Conservation (phyloP, 2,113 vertebrate genomes). For the Lucifuga dentata region DNA sequence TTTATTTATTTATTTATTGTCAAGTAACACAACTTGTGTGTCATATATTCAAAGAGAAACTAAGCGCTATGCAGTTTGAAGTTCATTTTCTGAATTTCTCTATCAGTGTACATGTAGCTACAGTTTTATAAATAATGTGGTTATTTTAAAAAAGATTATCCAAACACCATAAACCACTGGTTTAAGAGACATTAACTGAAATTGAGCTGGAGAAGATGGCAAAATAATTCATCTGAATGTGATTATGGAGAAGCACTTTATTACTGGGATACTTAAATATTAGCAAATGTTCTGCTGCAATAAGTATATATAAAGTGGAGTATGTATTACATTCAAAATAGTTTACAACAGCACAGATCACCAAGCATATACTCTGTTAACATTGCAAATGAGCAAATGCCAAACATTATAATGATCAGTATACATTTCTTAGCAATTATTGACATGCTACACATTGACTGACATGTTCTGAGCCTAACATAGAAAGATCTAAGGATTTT, state of each 20-base stretch:
- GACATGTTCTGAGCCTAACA: no score
- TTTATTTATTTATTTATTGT: conserved; percentile 10
- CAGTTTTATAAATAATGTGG: conserved; percentile 2
- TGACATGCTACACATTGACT: conserved; percentile 53
- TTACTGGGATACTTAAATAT: conserved; percentile 2
- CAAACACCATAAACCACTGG: neutral
- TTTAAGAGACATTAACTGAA: neutral
- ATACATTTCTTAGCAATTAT: conserved; percentile 36
- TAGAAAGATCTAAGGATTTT: no score
- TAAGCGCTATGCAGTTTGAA: no score
- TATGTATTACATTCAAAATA: conserved; percentile 61
- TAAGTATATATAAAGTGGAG: conserved; percentile 19
- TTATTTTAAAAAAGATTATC: neutral
- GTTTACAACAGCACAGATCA: conserved; percentile 45
- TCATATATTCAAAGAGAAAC: conserved; percentile 1
- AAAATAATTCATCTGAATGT: neutral
- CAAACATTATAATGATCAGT: neutral
- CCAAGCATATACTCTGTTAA: conserved; percentile 44
- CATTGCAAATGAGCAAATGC: conserved; percentile 3
- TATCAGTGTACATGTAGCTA: conserved; percentile 6
- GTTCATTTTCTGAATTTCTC: neutral
- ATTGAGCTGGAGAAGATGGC: neutral
- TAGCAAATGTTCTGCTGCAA: conserved; percentile 3
- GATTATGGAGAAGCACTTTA: neutral
- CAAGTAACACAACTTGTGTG: conserved; percentile 7